These are phyloP conservation scores for Hemistola chrysoprasaria DNA, from an alignment of 2,888 invertebrate genomes.

Conservation along the genomic window DNA sequence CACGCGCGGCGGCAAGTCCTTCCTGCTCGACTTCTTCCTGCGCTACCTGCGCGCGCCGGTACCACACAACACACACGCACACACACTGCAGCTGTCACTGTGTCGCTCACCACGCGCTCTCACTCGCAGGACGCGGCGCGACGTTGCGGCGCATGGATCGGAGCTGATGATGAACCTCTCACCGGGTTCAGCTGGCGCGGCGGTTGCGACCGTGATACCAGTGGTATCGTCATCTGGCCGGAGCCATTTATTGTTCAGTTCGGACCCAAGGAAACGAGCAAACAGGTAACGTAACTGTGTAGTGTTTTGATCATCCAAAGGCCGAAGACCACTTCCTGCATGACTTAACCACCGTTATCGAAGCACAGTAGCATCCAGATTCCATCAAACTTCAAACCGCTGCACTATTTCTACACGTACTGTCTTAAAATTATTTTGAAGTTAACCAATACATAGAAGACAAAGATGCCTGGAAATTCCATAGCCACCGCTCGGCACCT, in stretches of 20 bases:
- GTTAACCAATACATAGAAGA: no score
- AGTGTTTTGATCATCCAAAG: no score
- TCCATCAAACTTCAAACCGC: no score
- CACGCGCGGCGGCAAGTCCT: conserved; percentile 49
- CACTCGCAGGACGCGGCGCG: conserved; percentile 32
- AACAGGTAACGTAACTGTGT: conserved; percentile 29
- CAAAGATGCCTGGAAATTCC: no score
- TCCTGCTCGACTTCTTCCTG: conserved; percentile 47
- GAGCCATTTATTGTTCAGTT: conserved; percentile 89
- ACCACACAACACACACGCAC: conserved; percentile 9
- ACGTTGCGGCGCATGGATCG: conserved; percentile 79
- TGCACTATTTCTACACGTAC: no score
- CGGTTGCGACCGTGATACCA: conserved; percentile 95
- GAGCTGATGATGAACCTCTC: conserved; percentile 87
- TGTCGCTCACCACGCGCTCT: not conserved
- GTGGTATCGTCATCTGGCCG: conserved; percentile 96
- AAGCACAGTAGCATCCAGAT: no score
- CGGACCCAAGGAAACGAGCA: conserved; percentile 43
- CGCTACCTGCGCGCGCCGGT: conserved; percentile 44
- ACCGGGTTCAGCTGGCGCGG: conserved; percentile 96
- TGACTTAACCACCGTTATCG: no score
- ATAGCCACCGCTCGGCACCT: no score
- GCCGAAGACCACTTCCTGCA: no score
- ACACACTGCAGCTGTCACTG: no score
- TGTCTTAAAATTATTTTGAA: no score